Base-by-base conservation (phyloP, 2,797 vertebrate species). In the Poeciliopsis gracilis region DNA sequence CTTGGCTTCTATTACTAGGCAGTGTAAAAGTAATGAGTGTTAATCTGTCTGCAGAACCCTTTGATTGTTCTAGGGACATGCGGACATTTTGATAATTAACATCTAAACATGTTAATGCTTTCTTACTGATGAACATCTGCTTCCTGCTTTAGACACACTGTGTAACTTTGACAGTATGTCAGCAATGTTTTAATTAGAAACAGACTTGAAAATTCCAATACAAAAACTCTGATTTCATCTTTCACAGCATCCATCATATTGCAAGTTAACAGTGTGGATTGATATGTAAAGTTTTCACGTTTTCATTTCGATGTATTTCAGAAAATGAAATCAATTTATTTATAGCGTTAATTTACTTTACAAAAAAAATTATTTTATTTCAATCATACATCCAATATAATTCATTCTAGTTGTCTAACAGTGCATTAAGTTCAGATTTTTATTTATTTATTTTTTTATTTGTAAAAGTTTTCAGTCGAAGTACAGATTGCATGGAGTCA, bases 41-140 rank as follows among this genome's bases (percentile, higher is more conserved):
- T 88, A 72, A 73, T 89, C 77, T 78, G 41, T 81, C 80, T 76
- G 47, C n/a, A 78, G 76, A 83, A 49, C 55, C 15, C 67, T 49
- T 72, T 76, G 0, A 12, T 75, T 80, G 36, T 18, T 78, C 38
- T 3, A 25, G 75, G 69, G 23, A 18, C 57, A 43, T 75, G 73
- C 74, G 38, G 45, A 78, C 69, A 79, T 45, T 55, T 57, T 25
- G 41, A 3, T 46, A 61, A 57, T 69, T n/a, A 53, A 5, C 46
- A 67, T 66, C 23, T 8, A 33, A 51, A 51, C 9, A n/a, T 41
- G 12, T 75, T 75, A 66, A 1, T 51, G 6, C 10, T 51, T 49
- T 51, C 18, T 74, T 43, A 3, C 51, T 1, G 9, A n/a, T 55
- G 7, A 33, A 13, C n/a, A 46, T 43, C n/a, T 61, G 55, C 15